Evolutionary conservation across 2,888 invertebrate genomes (phyloP).

Genomic region (Aromia moschata): DNA sequence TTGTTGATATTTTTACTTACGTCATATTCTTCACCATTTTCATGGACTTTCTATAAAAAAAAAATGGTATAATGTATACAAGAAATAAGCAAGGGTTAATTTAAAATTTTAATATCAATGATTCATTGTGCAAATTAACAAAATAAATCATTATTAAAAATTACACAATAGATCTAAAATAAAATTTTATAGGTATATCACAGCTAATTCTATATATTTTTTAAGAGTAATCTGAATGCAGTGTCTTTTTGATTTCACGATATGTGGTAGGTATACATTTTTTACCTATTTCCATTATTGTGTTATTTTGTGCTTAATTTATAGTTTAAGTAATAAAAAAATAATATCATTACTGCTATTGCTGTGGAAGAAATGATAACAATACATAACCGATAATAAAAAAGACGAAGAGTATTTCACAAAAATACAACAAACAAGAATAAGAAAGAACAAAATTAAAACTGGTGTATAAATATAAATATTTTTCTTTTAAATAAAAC

Average conservation of each 20-base stretch:
- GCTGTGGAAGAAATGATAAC: slow-evolving; percentile 28
- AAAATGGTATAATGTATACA: too few relatives aligned
- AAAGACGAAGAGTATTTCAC: slow-evolving; percentile 26
- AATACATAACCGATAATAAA: slow-evolving; percentile 34
- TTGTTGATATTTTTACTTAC: too few relatives aligned
- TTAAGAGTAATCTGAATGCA: slow-evolving; percentile 36
- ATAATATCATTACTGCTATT: slow-evolving; percentile 32
- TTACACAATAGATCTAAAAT: slow-evolving; percentile 42
- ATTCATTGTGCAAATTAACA: slow-evolving; percentile 48
- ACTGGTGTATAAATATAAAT: slow-evolving; percentile 41
- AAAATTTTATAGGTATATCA: slow-evolving; percentile 50
- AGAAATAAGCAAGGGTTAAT: not conserved
- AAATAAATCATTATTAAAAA: slow-evolving; percentile 48
- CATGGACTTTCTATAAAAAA: too few relatives aligned
- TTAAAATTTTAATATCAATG: slow-evolving; percentile 20
- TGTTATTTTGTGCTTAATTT: slow-evolving; percentile 27
- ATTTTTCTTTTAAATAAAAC: slow-evolving; percentile 35
- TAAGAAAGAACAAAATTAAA: slow-evolving; percentile 25
- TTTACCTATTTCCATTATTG: slow-evolving; percentile 30
- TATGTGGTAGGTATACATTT: slow-evolving; percentile 27
- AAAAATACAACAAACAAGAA: slow-evolving; percentile 26
- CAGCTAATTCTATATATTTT: slow-evolving; percentile 53
- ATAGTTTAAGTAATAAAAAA: slow-evolving; percentile 8
- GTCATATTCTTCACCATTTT: too few relatives aligned
- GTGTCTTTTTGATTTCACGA: slow-evolving; percentile 37